Base-by-base conservation (phyloP, 30 jellyfish, hydroid and myxozoan species). In the Pseudorhiza aurosa region DNA sequence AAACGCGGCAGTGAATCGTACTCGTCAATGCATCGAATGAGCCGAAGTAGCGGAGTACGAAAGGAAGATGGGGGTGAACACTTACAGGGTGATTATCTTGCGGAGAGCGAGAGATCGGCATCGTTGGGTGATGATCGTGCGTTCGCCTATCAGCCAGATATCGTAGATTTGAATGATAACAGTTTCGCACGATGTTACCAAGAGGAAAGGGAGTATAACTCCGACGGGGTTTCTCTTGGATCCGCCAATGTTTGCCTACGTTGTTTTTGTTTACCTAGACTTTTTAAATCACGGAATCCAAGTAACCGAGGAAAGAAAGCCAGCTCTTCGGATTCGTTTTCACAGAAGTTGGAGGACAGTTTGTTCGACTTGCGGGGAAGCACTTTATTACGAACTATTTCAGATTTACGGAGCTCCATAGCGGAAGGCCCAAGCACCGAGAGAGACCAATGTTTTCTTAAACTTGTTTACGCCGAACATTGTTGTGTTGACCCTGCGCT, bases 391-490 rank as follows among this genome's bases (percentile, higher is more conserved):
- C 77, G 82, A 77, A 77, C 77, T 4, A 58, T 77, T 26, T 77
- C 90, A 27, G 87, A 83, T 49, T 59, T 83, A 19, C 86, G 77
- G 39, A 70, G 85, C 55, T 55, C 81, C 27, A 42, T 65, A 15
- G 73, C 86, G 17, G 95, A 83, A 58, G 51, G 81, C 59, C 19
- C 78, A 32, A 30, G 57, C 32, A 33, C 37, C 25, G 90, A 75
- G 25, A 88, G 82, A 36, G 86, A 77, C 27, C 93, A 65, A 42
- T 89, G 97, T 82, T 82, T 81, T 49, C 81, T 89, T 31, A 89
- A 89, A 47, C 82, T 89, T 44, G 75, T 89, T 47, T 82, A 63
- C 77, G 63, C 49, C 58, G 89, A 89, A 22, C 97, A 89, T 77
- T 68, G 81, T 68, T 89, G 97, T 89, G 85, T 58, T 64, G 96